phyloP scores from a whole-genome alignment of 2,888 invertebrate genomes.

The Cerastoderma edule region DNA sequence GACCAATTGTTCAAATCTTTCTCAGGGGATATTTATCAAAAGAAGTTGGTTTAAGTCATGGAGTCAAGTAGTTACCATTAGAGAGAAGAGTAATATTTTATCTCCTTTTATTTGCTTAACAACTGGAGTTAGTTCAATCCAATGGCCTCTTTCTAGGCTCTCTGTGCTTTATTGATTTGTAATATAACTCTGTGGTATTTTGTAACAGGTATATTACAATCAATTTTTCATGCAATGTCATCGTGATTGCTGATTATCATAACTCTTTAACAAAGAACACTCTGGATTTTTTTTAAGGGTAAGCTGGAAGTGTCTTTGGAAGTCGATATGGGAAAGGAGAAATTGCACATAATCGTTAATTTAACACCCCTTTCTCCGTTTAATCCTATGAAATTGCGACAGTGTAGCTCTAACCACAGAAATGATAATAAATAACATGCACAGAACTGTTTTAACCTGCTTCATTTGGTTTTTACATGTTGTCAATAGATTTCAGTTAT shows the following conservation, averaged over 20 bases:
- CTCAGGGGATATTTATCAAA: no score
- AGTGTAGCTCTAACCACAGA: no score
- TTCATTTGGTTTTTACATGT: no score
- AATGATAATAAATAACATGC: no score
- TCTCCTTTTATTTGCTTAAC: slow-evolving; percentile 23
- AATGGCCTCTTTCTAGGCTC: slow-evolving; percentile 15
- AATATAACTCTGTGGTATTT: slow-evolving; percentile 20
- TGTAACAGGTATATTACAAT: slow-evolving; percentile 21
- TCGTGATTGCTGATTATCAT: slow-evolving; percentile 19
- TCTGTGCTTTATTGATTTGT: slow-evolving; percentile 21
- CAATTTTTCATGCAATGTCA: slow-evolving; percentile 29
- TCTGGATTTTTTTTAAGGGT: not conserved
- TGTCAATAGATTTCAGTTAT: no score
- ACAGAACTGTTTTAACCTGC: no score
- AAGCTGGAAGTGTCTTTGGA: not conserved
- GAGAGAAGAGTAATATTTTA: slow-evolving; percentile 7
- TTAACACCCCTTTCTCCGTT: no score
- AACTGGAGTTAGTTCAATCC: slow-evolving; percentile 19
- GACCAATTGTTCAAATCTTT: no score
- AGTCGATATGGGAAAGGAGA: slow-evolving; percentile 4
- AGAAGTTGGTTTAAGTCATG: no score
- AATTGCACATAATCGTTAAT: no score
- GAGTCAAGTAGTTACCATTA: slow-evolving; percentile 14
- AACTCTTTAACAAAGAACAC: not conserved
- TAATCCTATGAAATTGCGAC: no score